phyloP scores from a whole-genome alignment of 1,140 invertebrate species.

The Lasioglossum baleicum region DNA sequence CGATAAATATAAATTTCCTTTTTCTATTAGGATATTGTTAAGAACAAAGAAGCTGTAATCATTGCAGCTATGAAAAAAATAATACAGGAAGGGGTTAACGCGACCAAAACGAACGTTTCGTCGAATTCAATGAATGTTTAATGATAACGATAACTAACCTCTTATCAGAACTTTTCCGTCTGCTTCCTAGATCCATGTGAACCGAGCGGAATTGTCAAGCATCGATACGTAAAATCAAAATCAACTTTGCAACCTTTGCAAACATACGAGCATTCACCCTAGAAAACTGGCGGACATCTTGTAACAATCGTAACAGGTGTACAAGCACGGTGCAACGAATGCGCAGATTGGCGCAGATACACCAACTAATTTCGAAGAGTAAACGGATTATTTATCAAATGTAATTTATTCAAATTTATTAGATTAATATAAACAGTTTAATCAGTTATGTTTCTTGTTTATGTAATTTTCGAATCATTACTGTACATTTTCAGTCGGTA shows the following conservation, averaged over 20 bases:
- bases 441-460: no score
- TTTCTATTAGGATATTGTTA: no score
- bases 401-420: not conserved
- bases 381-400: not conserved
- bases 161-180: constrained; percentile 57
- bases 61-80: no score
- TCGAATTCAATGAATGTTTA: no score
- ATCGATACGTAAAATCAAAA: not conserved
- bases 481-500: no score
- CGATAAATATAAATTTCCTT: no score
- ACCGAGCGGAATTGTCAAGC: not conserved
- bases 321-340: not conserved
- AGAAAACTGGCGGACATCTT: constrained; percentile 19
- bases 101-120: not conserved
- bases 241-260: constrained; percentile 17
- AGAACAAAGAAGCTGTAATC: no score
- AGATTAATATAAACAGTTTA: no score
- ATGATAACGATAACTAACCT: constrained; percentile 43
- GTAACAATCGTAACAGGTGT: constrained; percentile 36
- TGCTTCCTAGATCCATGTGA: constrained; percentile 52
- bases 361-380: not conserved
- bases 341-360: not conserved
- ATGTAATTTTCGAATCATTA: no score
- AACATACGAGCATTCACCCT: not conserved
- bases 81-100: not conserved